phyloP scores from a whole-genome alignment of 2,888 invertebrate species.

The Tinea pellionella region DNA sequence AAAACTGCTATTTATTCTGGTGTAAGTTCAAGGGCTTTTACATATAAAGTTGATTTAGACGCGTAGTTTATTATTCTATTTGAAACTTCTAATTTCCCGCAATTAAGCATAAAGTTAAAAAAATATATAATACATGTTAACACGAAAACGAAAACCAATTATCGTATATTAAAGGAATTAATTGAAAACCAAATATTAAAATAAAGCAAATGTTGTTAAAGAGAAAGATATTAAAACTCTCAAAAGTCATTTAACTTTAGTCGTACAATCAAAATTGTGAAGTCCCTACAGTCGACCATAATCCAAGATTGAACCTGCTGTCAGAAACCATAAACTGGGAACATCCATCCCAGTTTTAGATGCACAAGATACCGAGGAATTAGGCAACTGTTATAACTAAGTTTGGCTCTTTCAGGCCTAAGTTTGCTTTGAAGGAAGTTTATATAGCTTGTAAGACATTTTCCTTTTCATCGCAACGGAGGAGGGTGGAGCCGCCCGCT shows the following conservation, averaged over 20 bases:
- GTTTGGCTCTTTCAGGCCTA: constrained; percentile 21
- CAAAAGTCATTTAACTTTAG: constrained; percentile 4
- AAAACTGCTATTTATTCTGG: too few species aligned
- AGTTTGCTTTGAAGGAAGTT: constrained; percentile 25
- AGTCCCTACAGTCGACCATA: constrained; percentile 9
- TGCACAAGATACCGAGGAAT: constrained; percentile 23
- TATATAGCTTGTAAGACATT: constrained; percentile 17
- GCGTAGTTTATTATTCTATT: too few species aligned
- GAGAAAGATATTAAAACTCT: neutral
- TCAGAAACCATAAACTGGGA: constrained; percentile 18
- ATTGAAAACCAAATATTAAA: neutral
- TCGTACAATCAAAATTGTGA: constrained; percentile 8
- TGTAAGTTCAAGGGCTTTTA: too few species aligned
- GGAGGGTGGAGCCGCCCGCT: constrained; percentile 4
- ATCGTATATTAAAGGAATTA: neutral
- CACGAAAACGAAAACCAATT: neutral
- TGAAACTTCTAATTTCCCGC: too few species aligned
- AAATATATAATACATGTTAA: too few species aligned
- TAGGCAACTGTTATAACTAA: constrained; percentile 26
- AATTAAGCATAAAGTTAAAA: too few species aligned
- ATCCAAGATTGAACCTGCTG: constrained; percentile 12
- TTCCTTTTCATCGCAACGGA: constrained; percentile 16
- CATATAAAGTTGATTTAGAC: too few species aligned
- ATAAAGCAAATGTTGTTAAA: neutral
- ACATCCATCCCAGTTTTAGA: constrained; percentile 23